Conservation (phyloP, 2,888 invertebrate species). For the Drosophila imparisetae region DNA sequence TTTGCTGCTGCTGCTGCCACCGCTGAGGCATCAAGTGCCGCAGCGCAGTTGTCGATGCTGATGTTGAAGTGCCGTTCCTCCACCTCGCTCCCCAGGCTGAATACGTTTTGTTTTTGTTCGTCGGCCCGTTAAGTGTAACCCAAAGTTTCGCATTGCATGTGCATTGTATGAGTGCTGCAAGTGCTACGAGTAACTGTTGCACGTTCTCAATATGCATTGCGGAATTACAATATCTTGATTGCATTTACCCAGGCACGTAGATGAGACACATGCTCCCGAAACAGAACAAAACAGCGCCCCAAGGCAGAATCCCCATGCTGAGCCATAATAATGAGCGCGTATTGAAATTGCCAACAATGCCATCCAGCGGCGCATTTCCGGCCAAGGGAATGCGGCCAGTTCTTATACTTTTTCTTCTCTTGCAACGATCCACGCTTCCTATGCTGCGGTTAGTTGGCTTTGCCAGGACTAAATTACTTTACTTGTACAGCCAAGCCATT, state of each 20-base stretch:
- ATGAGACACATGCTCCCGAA: constrained; percentile 65
- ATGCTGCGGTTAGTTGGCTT: constrained; percentile 70
- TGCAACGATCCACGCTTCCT: constrained; percentile 59
- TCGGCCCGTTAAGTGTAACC: constrained; percentile 73
- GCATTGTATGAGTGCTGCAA: constrained; percentile 42
- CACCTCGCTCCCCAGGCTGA: background rate
- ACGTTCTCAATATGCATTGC: constrained; percentile 80
- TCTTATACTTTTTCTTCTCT: constrained; percentile 10
- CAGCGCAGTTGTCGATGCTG: constrained; percentile 38
- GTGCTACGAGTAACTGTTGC: constrained; percentile 64
- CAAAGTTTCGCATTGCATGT: constrained; percentile 57
- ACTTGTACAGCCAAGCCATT: constrained; percentile 35
- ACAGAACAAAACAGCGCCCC: constrained; percentile 9
- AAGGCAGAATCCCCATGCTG: constrained; percentile 12
- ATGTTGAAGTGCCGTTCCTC: constrained; percentile 35
- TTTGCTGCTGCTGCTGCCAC: constrained; percentile 36
- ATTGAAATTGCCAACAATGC: constrained; percentile 73
- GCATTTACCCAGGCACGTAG: constrained; percentile 72
- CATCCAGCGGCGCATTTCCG: constrained; percentile 52
- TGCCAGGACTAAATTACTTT: constrained; percentile 73
- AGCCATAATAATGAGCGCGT: constrained; percentile 69
- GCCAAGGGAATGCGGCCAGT: constrained; percentile 19
- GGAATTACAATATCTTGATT: constrained; percentile 79
- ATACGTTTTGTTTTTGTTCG: constrained; percentile 65
- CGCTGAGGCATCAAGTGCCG: constrained; percentile 53